Evolutionary conservation across 2,888 invertebrate genomes (phyloP).

Genomic region (Microplitis deprimator): DNA sequence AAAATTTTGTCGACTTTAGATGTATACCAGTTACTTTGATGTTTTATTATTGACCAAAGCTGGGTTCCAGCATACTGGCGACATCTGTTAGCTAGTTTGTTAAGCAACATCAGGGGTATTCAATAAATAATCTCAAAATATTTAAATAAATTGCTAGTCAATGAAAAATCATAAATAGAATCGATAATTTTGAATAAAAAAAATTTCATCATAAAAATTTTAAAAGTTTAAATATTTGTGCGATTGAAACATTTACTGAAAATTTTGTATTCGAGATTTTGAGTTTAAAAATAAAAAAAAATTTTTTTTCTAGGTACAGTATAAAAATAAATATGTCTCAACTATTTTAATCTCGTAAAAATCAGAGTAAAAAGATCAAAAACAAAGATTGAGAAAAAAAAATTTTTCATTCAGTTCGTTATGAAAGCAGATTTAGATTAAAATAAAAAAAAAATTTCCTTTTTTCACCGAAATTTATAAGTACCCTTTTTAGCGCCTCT

Average conservation of each 20-base stretch:
- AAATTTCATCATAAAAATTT: not conserved
- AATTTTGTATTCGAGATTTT: too few species aligned
- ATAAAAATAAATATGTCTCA: not conserved
- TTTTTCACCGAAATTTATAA: not conserved
- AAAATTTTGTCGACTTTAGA: not conserved
- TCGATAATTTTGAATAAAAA: not conserved
- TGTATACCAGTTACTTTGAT: not conserved
- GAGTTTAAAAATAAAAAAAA: too few species aligned
- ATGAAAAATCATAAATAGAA: not conserved
- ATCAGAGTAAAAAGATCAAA: not conserved
- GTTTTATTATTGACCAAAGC: not conserved
- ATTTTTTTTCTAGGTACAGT: not conserved
- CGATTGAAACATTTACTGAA: too few species aligned
- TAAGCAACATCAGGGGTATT: not conserved
- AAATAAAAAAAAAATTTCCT: not conserved
- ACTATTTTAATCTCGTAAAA: not conserved
- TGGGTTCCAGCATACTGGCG: not conserved
- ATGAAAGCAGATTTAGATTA: not conserved
- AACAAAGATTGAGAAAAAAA: too few species aligned
- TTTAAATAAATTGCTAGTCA: too few species aligned
- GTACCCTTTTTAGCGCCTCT: not conserved
- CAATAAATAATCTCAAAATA: not conserved
- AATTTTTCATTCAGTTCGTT: not conserved
- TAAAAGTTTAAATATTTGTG: too few species aligned
- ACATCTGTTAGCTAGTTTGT: not conserved